Conservation (phyloP, 92 coral and sea anemone genomes). For the Meandrina meandrites region DNA sequence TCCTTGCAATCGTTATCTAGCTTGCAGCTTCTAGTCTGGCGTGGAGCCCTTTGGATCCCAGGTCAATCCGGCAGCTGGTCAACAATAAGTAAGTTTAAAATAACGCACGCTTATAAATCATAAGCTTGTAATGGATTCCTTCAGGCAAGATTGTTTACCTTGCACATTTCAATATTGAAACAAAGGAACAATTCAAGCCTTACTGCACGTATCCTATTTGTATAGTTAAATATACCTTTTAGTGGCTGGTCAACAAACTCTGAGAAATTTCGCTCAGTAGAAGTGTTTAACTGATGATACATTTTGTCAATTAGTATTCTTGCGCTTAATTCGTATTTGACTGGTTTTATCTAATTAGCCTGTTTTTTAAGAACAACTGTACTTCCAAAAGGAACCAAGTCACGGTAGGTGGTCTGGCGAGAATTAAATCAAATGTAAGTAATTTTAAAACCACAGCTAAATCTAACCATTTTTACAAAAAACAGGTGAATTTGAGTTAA, state of each 20-base stretch:
- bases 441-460: neutral
- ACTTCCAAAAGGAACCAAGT: neutral
- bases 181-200: neutral
- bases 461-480: neutral
- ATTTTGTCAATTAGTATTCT: neutral
- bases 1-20: neutral
- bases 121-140: slow-evolving; percentile 11
- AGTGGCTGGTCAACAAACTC: neutral
- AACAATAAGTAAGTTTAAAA: neutral
- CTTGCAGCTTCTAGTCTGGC: neutral
- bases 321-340: neutral
- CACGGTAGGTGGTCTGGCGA: slow-evolving; percentile 1
- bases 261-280: neutral
- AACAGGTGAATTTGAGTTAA: neutral
- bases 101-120: slow-evolving; percentile 1
- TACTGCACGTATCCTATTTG: neutral
- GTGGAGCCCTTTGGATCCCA: neutral
- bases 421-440: neutral
- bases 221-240: slow-evolving; percentile 11
- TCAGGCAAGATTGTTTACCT: slow-evolving; percentile 5
- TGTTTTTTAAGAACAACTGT: neutral
- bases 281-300: no score
- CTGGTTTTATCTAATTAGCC: neutral
- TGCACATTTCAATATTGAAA: neutral
- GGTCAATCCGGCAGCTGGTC: neutral